phyloP scores from a whole-genome alignment of 1,140 invertebrate species.

The Ptiloglossa arizonensis region DNA sequence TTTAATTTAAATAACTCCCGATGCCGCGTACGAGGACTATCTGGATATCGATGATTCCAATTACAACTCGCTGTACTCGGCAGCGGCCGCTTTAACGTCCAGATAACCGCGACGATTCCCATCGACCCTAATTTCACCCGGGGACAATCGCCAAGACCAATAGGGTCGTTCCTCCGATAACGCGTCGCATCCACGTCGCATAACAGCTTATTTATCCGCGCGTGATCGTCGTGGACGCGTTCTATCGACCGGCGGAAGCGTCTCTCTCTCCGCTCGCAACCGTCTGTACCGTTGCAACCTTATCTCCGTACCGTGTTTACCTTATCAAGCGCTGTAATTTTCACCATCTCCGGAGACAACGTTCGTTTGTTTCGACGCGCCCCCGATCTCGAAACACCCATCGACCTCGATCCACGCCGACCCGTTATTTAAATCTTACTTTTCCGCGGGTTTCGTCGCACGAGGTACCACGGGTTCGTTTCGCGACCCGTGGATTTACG shows the following conservation, averaged over 20 bases:
- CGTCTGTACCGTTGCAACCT: background rate
- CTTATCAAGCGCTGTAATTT: background rate
- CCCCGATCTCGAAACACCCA: background rate
- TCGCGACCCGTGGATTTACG: no score
- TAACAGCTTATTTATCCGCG: slow-evolving; percentile 14
- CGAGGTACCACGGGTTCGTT: no score
- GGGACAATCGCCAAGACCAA: slow-evolving; percentile 30
- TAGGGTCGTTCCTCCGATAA: slow-evolving; percentile 10
- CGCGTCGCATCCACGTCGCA: slow-evolving; percentile 8
- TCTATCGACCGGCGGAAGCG: no score
- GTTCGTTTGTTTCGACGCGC: background rate
- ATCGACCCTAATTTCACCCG: slow-evolving; percentile 1
- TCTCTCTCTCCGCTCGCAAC: background rate
- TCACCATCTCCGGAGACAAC: background rate
- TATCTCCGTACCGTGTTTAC: background rate
- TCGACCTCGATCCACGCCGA: background rate
- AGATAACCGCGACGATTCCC: background rate
- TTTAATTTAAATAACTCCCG: slow-evolving; percentile 40
- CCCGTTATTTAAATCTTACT: background rate
- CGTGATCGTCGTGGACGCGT: background rate
- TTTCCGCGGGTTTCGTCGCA: background rate
- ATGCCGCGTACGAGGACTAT: background rate
- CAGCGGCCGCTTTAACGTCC: no score
- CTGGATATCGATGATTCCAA: slow-evolving; percentile 38
- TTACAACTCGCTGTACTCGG: background rate